A percentile compares a stretch with the other conserved stretches of the same genome.
Evolutionary conservation across 2,888 invertebrate species (phyloP).

Genomic region (Pristionchus maxplancki): DNA sequence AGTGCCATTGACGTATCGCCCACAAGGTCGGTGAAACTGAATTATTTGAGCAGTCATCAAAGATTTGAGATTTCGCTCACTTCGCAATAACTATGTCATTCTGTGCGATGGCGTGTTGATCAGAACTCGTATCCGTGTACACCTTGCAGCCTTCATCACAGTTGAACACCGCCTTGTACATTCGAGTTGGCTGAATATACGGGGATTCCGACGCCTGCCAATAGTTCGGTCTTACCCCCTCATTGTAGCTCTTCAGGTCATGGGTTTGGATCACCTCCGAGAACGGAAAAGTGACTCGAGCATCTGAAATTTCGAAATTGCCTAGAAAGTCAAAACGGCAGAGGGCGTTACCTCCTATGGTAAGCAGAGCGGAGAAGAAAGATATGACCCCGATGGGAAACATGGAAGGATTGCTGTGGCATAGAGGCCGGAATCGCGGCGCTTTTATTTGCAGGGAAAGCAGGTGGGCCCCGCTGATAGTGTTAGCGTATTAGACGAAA

Average conservation of each 20-base stretch:
- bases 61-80: too few species aligned
- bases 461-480: background rate
- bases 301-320: background rate
- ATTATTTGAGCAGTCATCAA: too few species aligned
- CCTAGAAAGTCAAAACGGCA: background rate
- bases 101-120: background rate
- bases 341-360: too few species aligned
- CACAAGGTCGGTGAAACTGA: background rate
- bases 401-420: background rate
- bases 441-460: background rate
- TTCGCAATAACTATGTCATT: background rate
- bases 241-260: background rate
- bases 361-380: too few species aligned
- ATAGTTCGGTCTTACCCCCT: background rate
- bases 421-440: background rate
- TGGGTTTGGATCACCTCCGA: background rate
- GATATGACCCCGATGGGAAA: too few species aligned
- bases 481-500: background rate
- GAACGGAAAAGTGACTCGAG: background rate
- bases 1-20: background rate
- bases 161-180: background rate
- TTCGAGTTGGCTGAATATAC: background rate
- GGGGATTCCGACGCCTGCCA: background rate
- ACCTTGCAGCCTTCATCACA: background rate
- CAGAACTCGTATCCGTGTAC: background rate